Base-by-base conservation (phyloP, 2,888 invertebrate genomes). In the Anorthoa munda region DNA sequence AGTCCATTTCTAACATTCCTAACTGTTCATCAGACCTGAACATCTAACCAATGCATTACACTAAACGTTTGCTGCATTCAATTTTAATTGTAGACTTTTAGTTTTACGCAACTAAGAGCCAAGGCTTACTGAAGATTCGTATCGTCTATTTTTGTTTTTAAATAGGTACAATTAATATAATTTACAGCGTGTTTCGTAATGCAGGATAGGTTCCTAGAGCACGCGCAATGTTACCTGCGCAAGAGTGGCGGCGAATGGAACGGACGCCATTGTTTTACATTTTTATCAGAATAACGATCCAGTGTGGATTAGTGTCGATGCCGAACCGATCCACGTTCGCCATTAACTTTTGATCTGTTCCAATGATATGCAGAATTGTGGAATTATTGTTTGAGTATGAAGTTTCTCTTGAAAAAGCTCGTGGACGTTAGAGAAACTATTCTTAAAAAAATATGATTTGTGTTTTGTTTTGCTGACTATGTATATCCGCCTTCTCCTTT, bases 241-340 rank as follows among this genome's bases (percentile, higher is more conserved):
- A 91, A 91, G 87, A 87, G 82, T 86, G 87, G 83, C 89, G 86
- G 74, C 86, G 88, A 84, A 83, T 77, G 92, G 91, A 92, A 92
- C 92, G 90, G 74, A 69, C 75, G 71, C 90, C 78, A 92, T 92
- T 92, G 92, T 92, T 89, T 86, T 90, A 91, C 90, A 90, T 90
- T 88, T 88, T 92, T 94, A 94, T 93, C 94, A 83, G 84, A 82
- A 80, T 82, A 67, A 77, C 88, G 90, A 94, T 95, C 94, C 92
- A 82, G 81, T 86, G 85, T 88, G 92, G 92, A 94, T 94, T 93
- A 93, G 87, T 93, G 93, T 92, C 91, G 92, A 93, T 92, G 90
- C 78, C 76, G 78, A 85, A 84, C 83, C 75, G 74, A 87, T 81
- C 72, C 83, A 72, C 72, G 72, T 66, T 13, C 80, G 87, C 88